These are phyloP conservation scores for Mus minutoides DNA, from an alignment of 2,797 vertebrate genomes.

Conservation along the genomic window DNA sequence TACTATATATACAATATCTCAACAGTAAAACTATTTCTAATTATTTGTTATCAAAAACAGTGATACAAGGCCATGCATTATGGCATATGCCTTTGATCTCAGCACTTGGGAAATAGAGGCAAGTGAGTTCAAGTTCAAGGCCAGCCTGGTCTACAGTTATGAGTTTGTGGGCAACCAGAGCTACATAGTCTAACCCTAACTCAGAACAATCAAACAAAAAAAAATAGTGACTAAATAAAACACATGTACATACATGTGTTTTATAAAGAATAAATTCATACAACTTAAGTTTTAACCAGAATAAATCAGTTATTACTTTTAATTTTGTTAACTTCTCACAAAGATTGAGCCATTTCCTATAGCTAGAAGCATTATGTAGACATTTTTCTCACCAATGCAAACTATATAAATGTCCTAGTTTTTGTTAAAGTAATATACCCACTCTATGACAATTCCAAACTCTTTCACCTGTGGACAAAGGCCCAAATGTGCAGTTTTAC, in stretches of 20 bases:
- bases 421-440: constrained; percentile 28
- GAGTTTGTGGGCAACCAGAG: no score
- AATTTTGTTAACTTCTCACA: constrained; percentile 40
- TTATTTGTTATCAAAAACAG: constrained; percentile 34
- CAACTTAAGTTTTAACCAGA: constrained; percentile 58
- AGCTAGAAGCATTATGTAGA: not conserved
- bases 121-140: not conserved
- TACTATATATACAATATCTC: not conserved
- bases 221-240: not conserved
- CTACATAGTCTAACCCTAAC: not conserved
- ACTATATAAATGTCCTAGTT: constrained; percentile 30
- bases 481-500: constrained; percentile 46
- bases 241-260: not conserved
- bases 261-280: constrained; percentile 57
- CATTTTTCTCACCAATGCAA: not conserved
- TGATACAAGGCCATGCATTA: not conserved
- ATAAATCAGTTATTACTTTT: not conserved
- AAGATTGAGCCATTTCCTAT: constrained; percentile 4
- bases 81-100: not conserved
- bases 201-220: not conserved
- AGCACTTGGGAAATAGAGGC: not conserved
- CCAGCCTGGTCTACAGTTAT: not conserved
- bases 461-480: not conserved
- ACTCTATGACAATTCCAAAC: not conserved
- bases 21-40: constrained; percentile 6